A percentile compares a stretch with the other conserved stretches of the same genome.
These are phyloP conservation scores for Phania funesta DNA, from an alignment of 2,888 invertebrate genomes.

Conservation along the genomic window DNA sequence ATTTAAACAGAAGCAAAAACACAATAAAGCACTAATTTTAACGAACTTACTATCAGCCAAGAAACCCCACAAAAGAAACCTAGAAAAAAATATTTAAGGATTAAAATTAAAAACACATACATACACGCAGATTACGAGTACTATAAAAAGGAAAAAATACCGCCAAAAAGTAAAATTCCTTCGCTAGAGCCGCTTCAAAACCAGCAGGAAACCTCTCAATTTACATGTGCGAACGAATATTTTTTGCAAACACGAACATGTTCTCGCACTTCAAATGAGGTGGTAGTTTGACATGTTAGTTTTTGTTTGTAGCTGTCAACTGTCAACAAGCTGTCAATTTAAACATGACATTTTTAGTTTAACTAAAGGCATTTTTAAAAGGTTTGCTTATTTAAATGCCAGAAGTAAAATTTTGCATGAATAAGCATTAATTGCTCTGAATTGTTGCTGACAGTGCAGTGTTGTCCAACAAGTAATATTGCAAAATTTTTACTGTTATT, in stretches of 20 bases:
- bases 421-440: conserved; percentile 61
- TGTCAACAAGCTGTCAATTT: conserved; percentile 70
- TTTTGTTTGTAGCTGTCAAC: conserved; percentile 70
- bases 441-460: conserved; percentile 55
- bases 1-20: background rate
- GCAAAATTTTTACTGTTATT: background rate
- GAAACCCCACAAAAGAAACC: conserved; percentile 73
- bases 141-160: background rate
- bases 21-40: conserved; percentile 61
- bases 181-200: background rate
- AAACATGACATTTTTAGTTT: conserved; percentile 67
- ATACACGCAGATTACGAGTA: background rate
- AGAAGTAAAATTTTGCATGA: conserved; percentile 54
- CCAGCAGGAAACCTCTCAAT: conserved; percentile 17
- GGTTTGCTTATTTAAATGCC: background rate
- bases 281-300: conserved; percentile 67
- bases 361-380: background rate
- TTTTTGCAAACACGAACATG: conserved; percentile 41
- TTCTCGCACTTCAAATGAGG: conserved; percentile 5
- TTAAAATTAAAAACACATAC: conserved; percentile 28
- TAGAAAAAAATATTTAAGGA: conserved; percentile 55
- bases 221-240: conserved; percentile 64
- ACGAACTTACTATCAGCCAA: conserved; percentile 54
- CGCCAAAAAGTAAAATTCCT: conserved; percentile 23
- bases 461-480: conserved; percentile 24